Percentiles rank a stretch among this genome's conserved stretches.
phyloP scores from a whole-genome alignment of 2,113 vertebrate species.

The Campylomormyrus numenius region DNA sequence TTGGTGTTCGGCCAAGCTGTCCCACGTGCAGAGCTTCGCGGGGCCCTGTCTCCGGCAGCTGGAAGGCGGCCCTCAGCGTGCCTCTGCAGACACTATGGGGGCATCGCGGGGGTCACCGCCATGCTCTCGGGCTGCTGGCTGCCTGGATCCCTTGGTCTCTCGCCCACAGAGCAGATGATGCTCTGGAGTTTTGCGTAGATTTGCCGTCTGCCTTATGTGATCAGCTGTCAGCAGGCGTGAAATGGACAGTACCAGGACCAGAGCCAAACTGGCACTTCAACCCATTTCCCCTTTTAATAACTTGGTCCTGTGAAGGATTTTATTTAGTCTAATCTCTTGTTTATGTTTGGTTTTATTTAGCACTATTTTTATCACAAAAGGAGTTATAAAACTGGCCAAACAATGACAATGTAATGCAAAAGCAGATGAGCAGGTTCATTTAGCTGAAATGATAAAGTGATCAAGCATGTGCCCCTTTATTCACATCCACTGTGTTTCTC shows the following conservation, averaged over 20 bases:
- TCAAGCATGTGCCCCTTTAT: not conserved
- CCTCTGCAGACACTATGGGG: not conserved
- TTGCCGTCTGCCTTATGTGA: not conserved
- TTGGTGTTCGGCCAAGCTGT: not conserved
- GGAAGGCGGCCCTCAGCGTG: not conserved
- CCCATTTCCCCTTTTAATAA: not conserved
- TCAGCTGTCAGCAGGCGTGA: not conserved
- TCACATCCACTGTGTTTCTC: not conserved
- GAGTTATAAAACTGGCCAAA: not conserved
- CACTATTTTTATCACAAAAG: not conserved
- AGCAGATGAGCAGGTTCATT: not conserved
- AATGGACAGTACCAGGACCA: not conserved
- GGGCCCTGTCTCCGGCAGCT: not conserved
- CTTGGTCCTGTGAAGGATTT: not conserved
- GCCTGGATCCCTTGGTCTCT: not conserved
- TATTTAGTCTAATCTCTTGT: not conserved
- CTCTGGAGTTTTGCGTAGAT: not conserved
- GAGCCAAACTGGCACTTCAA: not conserved
- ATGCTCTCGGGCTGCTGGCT: not conserved
- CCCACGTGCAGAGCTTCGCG: not conserved
- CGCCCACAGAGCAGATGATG: not conserved
- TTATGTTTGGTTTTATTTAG: not conserved
- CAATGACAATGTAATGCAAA: not conserved
- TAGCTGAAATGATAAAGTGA: not conserved
- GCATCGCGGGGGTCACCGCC: not conserved